A percentile compares a stretch with the other conserved stretches of the same genome.
Conservation (phyloP, 2,888 invertebrate genomes). For the Tiliacea aurago region DNA sequence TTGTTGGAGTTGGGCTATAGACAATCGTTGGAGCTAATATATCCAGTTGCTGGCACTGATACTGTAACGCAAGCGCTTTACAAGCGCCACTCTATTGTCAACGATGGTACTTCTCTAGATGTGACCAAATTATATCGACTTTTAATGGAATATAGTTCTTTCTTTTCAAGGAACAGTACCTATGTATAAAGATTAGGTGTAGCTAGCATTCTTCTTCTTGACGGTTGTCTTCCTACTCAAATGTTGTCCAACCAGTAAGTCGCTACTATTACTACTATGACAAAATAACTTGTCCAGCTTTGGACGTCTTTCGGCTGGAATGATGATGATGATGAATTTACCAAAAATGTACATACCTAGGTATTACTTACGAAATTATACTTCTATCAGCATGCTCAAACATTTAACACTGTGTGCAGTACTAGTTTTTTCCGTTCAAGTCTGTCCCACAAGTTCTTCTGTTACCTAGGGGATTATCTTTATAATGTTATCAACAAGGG, state of each 20-base stretch:
- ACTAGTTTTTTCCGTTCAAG: no score
- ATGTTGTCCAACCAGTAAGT: background rate
- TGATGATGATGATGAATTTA: background rate
- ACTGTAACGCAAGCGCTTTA: slow-evolving; percentile 33
- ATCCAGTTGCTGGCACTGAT: slow-evolving; percentile 32
- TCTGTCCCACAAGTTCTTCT: no score
- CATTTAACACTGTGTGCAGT: no score
- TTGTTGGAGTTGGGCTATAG: slow-evolving; percentile 23
- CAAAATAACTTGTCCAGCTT: background rate
- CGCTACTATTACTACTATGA: background rate
- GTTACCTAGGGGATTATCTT: no score
- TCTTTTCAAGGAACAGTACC: background rate
- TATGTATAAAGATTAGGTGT: no score
- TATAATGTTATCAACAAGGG: no score
- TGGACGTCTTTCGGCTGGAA: no score
- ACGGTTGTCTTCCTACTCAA: background rate
- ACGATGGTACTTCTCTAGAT: slow-evolving; percentile 25
- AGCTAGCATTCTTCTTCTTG: background rate
- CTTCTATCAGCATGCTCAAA: background rate
- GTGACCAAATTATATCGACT: background rate
- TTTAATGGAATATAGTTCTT: background rate
- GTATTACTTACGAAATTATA: background rate
- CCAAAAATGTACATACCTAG: background rate
- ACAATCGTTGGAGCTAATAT: slow-evolving; percentile 48
- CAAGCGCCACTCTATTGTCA: slow-evolving; percentile 6